A percentile compares a stretch with the other conserved stretches of the same genome.
These are phyloP conservation scores for Danionella cerebrum DNA, from an alignment of 2,113 vertebrate species.

Conservation along the genomic window DNA sequence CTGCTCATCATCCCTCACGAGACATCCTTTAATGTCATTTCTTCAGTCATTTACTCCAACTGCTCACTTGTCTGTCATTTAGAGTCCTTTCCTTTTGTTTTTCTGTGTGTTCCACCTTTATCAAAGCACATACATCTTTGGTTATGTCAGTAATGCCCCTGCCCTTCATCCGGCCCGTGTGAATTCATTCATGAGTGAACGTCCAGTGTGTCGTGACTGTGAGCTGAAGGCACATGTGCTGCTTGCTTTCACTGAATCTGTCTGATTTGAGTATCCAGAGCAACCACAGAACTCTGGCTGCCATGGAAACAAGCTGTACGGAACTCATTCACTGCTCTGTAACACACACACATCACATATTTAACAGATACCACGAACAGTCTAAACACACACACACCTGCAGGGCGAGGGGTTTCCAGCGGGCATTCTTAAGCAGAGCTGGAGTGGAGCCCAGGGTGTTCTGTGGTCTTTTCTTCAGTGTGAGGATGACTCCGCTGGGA, in stretches of 20 bases:
- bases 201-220: conserved; percentile 24
- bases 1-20: neutral
- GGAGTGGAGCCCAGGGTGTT: conserved; percentile 36
- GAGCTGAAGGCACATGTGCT: conserved; percentile 25
- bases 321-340: conserved; percentile 9
- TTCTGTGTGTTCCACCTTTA: neutral
- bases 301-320: conserved; percentile 27
- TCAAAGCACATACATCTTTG: neutral
- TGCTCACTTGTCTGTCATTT: neutral
- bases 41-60: neutral
- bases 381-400: conserved; percentile 28
- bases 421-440: conserved; percentile 37
- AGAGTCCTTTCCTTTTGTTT: neutral
- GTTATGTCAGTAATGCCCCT: neutral
- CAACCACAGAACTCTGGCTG: conserved; percentile 20
- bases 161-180: conserved; percentile 1
- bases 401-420: conserved; percentile 44
- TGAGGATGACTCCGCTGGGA: conserved; percentile 43
- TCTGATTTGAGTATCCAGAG: conserved; percentile 29
- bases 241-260: conserved; percentile 23
- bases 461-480: conserved; percentile 43
- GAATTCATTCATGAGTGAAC: conserved; percentile 20
- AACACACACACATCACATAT: neutral
- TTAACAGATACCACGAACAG: neutral
- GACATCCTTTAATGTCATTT: neutral